A percentile compares a stretch with the other conserved stretches of the same genome.
Conservation (phyloP, 2,888 invertebrate genomes). For the Limnephilus rhombicus region DNA sequence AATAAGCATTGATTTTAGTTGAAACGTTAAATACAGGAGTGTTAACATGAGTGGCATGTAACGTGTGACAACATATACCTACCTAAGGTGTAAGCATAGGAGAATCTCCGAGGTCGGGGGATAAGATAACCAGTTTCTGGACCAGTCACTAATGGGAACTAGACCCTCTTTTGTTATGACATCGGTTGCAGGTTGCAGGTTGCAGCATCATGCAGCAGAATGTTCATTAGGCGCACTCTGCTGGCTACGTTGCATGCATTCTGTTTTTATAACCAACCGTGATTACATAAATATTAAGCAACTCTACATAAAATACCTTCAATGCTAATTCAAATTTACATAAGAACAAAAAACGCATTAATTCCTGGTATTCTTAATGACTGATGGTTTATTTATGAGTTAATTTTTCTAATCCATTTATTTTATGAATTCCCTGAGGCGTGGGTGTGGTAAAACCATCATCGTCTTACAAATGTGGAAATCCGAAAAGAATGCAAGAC, state of each 20-base stretch:
- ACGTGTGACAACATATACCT: not conserved
- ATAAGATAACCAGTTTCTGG: conserved; percentile 1
- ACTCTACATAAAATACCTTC: not conserved
- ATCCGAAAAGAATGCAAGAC: too few species aligned
- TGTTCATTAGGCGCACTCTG: not conserved
- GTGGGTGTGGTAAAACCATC: too few species aligned
- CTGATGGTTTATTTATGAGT: too few species aligned
- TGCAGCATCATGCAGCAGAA: conserved; percentile 1
- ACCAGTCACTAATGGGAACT: not conserved
- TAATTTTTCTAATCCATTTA: too few species aligned
- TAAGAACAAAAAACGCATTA: not conserved
- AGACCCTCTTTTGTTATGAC: not conserved
- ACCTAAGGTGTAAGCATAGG: not conserved
- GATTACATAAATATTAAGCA: not conserved
- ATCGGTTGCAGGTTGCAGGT: conserved; percentile 1
- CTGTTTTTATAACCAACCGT: not conserved
- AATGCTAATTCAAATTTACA: not conserved
- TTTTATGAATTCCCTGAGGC: too few species aligned
- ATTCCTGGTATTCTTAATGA: not conserved
- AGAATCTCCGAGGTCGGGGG: not conserved
- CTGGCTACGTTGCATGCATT: not conserved
- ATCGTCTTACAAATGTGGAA: too few species aligned
- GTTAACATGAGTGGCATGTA: not conserved
- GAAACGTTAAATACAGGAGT: not conserved
- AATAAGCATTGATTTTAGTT: not conserved